These are phyloP conservation scores for Ormyrus thymus DNA, from an alignment of 2,888 invertebrate species.

Conservation along the genomic window DNA sequence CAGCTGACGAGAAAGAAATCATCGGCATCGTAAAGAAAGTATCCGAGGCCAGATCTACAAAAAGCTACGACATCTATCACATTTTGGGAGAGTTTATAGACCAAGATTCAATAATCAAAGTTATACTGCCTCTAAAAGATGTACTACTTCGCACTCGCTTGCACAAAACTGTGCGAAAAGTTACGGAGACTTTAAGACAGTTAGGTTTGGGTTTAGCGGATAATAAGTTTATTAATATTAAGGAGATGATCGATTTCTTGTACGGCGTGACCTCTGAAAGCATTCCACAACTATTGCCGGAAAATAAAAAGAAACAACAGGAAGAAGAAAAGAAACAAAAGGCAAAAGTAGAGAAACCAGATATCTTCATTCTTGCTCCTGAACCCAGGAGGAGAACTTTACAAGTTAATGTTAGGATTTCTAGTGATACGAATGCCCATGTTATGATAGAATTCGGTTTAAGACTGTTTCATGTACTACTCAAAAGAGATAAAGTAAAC, in stretches of 20 bases:
- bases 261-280: conserved; percentile 89
- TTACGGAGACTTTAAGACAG: conserved; percentile 86
- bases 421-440: conserved; percentile 88
- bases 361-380: conserved; percentile 86
- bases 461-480: conserved; percentile 83
- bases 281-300: conserved; percentile 82
- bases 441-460: conserved; percentile 93
- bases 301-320: conserved; percentile 75
- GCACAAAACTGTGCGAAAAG: conserved; percentile 86
- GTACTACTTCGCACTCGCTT: conserved; percentile 86
- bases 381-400: conserved; percentile 81
- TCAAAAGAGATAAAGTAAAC: conserved; percentile 85
- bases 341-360: conserved; percentile 77
- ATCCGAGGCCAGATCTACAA: conserved; percentile 88
- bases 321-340: conserved; percentile 48
- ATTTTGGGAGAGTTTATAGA: conserved; percentile 88
- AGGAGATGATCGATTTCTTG: conserved; percentile 86
- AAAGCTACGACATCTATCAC: conserved; percentile 90
- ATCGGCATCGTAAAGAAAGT: conserved; percentile 87
- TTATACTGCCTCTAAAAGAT: conserved; percentile 89
- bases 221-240: conserved; percentile 84
- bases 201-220: conserved; percentile 88
- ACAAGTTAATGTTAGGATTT: conserved; percentile 77
- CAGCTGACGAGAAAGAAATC: conserved; percentile 95
- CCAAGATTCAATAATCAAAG: conserved; percentile 80